Evolutionary conservation across 2,888 invertebrate species (phyloP).

Genomic region (Thymelicus lineola): DNA sequence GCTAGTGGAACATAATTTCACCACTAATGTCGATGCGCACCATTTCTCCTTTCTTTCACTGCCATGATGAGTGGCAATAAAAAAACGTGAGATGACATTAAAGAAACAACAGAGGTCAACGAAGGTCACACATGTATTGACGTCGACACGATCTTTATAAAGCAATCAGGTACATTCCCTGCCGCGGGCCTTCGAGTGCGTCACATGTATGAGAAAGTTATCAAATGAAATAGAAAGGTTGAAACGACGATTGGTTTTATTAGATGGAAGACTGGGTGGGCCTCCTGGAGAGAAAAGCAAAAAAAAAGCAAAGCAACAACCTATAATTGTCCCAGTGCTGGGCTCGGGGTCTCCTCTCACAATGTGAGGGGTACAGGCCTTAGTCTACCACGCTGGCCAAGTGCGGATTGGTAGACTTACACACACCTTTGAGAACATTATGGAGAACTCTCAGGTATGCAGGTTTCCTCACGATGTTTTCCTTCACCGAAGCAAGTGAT

Average conservation of each 20-base stretch:
- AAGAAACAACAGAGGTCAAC: conserved; percentile 8
- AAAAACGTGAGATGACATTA: conserved; percentile 3
- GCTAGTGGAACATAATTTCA: no score
- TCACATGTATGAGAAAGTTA: conserved; percentile 7
- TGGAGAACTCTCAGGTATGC: no score
- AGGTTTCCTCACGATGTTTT: no score
- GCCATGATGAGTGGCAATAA: neutral
- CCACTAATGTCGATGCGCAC: neutral
- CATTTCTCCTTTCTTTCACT: neutral
- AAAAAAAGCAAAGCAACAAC: no score
- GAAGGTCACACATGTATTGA: conserved; percentile 1
- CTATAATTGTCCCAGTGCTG: no score
- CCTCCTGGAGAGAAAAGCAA: neutral
- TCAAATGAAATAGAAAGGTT: conserved; percentile 6
- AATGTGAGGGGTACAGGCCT: no score
- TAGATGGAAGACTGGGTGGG: neutral
- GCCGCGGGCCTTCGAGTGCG: conserved; percentile 1
- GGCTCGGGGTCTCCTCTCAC: no score
- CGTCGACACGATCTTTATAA: conserved; percentile 9
- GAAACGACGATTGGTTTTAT: neutral
- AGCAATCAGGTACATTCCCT: conserved; percentile 11
- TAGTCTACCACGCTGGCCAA: no score
- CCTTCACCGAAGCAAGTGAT: no score
- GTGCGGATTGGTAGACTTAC: no score
- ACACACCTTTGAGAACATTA: no score